Evolutionary conservation across 1,140 invertebrate genomes (phyloP).

Genomic region (Halictus rubicundus): DNA sequence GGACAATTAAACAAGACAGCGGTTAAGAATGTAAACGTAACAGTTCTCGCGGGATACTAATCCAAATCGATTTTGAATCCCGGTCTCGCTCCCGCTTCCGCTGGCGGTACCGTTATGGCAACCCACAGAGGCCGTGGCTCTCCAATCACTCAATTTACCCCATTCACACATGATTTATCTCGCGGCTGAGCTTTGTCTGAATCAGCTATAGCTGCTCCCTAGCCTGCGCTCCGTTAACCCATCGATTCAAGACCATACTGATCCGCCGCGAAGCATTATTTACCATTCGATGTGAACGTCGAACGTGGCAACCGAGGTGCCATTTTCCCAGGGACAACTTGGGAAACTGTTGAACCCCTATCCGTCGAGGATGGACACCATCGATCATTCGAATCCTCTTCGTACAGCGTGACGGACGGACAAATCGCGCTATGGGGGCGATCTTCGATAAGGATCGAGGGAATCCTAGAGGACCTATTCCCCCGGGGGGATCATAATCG

Average conservation of each 20-base stretch:
- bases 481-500: neutral
- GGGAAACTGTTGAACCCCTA: neutral
- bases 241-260: neutral
- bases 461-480: neutral
- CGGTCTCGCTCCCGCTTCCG: too few relatives aligned
- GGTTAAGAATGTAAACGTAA: too few relatives aligned
- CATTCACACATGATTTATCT: neutral
- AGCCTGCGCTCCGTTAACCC: neutral
- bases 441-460: neutral
- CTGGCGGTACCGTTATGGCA: neutral
- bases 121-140: neutral
- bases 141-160: neutral
- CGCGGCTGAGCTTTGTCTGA: neutral
- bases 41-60: too few relatives aligned
- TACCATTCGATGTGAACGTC: too few relatives aligned
- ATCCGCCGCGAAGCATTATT: too few relatives aligned
- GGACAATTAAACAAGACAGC: too few relatives aligned
- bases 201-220: too few relatives aligned
- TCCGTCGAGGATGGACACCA: neutral
- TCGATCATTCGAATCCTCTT: conserved; percentile 3
- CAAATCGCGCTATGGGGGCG: neutral
- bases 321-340: neutral
- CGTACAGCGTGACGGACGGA: neutral
- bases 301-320: neutral
- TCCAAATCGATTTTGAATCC: too few relatives aligned